Conservation (phyloP, 2,888 invertebrate genomes). For the Phyto melanocephala region DNA sequence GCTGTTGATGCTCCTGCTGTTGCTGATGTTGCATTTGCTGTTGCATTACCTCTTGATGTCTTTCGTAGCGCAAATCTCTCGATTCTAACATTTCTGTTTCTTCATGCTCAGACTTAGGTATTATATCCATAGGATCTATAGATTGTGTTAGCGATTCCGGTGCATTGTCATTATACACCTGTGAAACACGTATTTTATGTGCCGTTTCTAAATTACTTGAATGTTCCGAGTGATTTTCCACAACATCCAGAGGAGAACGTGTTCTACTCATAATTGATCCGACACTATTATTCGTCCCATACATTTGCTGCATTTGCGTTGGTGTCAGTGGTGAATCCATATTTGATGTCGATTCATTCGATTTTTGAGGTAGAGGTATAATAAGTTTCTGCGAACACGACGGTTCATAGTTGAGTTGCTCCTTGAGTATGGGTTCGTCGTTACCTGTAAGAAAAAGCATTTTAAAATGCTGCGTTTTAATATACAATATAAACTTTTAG, state of each 20-base stretch:
- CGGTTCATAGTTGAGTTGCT: conserved; percentile 71
- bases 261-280: conserved; percentile 49
- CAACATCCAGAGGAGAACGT: conserved; percentile 69
- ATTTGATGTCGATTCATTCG: conserved; percentile 68
- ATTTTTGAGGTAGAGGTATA: conserved; percentile 70
- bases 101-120: conserved; percentile 73
- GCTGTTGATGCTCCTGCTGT: conserved; percentile 51
- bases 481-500: conserved; percentile 70
- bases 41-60: conserved; percentile 64
- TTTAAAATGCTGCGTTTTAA: conserved; percentile 76
- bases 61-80: conserved; percentile 64
- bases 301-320: conserved; percentile 55
- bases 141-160: conserved; percentile 74
- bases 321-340: conserved; percentile 53
- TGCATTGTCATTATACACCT: conserved; percentile 68
- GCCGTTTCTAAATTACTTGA: conserved; percentile 55
- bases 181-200: conserved; percentile 61
- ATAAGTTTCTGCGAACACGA: conserved; percentile 66
- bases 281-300: conserved; percentile 65
- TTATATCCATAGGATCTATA: conserved; percentile 76
- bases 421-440: conserved; percentile 68
- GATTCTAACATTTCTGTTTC: conserved; percentile 68
- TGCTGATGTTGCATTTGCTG: conserved; percentile 66
- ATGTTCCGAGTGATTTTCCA: conserved; percentile 55
- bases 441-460: conserved; percentile 74